These are phyloP conservation scores for Eumaeus atala DNA, from an alignment of 1,140 invertebrate species.

Conservation along the genomic window DNA sequence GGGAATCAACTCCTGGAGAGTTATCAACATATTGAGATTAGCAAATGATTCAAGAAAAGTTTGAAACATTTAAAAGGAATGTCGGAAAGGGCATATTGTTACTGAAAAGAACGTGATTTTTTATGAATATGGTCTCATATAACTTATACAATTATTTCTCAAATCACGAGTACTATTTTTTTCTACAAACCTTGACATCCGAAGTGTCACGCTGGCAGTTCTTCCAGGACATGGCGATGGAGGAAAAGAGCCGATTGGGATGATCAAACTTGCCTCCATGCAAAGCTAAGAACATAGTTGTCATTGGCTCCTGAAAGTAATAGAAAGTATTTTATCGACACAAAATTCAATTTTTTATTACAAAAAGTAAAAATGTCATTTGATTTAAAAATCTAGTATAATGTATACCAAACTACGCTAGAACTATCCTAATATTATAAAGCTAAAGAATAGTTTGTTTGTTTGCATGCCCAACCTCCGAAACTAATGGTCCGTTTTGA, in stretches of 20 bases:
- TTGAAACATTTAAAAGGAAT: background rate
- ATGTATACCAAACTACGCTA: no score
- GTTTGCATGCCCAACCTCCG: no score
- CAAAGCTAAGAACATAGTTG: conserved; percentile 97
- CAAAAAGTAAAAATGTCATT: conserved; percentile 5
- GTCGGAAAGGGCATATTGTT: no score
- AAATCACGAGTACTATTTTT: no score
- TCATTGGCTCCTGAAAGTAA: conserved; percentile 91
- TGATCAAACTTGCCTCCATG: conserved; percentile 99
- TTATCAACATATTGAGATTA: background rate
- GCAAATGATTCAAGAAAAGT: no score
- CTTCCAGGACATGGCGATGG: conserved; percentile 95
- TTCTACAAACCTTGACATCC: conserved; percentile 90
- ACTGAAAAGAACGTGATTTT: no score
- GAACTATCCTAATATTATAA: no score
- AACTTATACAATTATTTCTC: no score
- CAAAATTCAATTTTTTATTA: conserved; percentile 13
- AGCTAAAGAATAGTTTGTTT: no score
- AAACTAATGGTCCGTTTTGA: no score
- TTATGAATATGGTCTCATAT: no score
- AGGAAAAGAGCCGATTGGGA: conserved; percentile 96
- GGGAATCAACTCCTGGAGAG: conserved; percentile 92
- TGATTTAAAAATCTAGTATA: no score
- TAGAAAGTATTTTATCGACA: conserved; percentile 1
- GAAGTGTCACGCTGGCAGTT: conserved; percentile 98